Evolutionary conservation across 2,113 vertebrate species (phyloP).

Genomic region (Tretioscincus oriximinensis): DNA sequence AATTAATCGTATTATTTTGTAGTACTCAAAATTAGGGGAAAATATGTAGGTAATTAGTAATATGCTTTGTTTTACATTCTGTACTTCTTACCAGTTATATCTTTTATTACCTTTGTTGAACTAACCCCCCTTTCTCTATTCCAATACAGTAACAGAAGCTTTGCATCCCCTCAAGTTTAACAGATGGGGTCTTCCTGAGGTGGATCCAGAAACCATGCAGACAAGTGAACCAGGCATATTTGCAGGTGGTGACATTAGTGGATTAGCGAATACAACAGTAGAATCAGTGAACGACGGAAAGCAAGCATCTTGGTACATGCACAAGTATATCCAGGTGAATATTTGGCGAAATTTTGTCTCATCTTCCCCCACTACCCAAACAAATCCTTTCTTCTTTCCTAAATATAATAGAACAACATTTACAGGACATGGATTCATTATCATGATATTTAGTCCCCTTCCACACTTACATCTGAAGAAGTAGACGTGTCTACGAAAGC

Average conservation of each 20-base stretch:
- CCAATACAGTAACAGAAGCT: constrained; percentile 82
- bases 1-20: no score
- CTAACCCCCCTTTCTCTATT: constrained; percentile 25
- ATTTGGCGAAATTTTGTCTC: neutral
- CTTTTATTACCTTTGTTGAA: constrained; percentile 7
- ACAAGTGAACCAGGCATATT: constrained; percentile 92
- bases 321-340: constrained; percentile 87
- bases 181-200: constrained; percentile 87
- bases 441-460: neutral
- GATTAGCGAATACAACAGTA: constrained; percentile 89
- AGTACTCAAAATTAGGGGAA: no score
- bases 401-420: neutral
- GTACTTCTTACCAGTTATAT: neutral
- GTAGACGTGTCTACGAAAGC: no score
- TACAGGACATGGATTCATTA: neutral
- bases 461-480: no score
- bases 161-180: constrained; percentile 86
- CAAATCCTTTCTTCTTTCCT: neutral
- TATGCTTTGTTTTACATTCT: neutral
- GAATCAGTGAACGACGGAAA: constrained; percentile 95
- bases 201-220: constrained; percentile 89
- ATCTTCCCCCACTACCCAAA: neutral
- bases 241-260: constrained; percentile 88
- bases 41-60: neutral
- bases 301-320: constrained; percentile 91